Conservation (phyloP, 2,888 invertebrate species). For the Agrotis puta region DNA sequence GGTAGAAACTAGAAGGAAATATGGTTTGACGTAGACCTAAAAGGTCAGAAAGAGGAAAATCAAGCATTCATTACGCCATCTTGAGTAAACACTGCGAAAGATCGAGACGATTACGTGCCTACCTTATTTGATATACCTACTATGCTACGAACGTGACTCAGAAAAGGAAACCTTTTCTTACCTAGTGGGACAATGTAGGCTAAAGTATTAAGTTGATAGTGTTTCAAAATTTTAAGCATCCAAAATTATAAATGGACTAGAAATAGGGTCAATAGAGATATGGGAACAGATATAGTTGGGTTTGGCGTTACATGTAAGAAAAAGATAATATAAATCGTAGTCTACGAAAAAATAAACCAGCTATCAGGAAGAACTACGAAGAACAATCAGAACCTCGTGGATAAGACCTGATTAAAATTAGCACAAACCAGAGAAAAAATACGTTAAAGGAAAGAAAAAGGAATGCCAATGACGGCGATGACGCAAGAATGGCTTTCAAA, state of each 20-base stretch:
- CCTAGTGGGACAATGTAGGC: too few species aligned
- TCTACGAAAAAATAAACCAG: not conserved
- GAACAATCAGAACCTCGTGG: not conserved
- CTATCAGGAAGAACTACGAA: not conserved
- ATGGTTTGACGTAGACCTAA: not conserved
- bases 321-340: not conserved
- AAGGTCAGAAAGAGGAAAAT: constrained; percentile 26
- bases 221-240: too few species aligned
- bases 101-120: not conserved
- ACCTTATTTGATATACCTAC: too few species aligned
- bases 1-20: not conserved
- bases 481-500: not conserved
- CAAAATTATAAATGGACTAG: too few species aligned
- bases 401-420: not conserved
- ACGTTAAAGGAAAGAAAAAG: too few species aligned
- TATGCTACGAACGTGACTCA: too few species aligned
- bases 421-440: not conserved
- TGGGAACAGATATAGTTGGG: not conserved
- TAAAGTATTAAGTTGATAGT: too few species aligned
- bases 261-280: not conserved
- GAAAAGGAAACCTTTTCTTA: too few species aligned
- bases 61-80: not conserved
- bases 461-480: not conserved
- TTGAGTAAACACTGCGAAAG: not conserved
- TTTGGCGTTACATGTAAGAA: not conserved